Evolutionary conservation across 1,140 invertebrate species (phyloP).

Genomic region (Procambarus virginalis): DNA sequence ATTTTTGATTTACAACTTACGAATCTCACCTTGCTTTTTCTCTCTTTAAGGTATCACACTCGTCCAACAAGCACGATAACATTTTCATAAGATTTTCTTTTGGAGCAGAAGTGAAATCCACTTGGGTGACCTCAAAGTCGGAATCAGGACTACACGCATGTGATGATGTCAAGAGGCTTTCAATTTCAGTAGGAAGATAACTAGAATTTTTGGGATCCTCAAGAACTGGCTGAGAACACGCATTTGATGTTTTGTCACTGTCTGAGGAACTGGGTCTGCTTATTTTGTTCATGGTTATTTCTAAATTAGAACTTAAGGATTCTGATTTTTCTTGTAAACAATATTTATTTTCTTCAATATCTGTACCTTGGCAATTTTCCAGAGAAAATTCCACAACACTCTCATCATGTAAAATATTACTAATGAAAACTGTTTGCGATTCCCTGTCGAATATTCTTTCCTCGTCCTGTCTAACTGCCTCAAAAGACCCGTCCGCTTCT

Average conservation of each 20-base stretch:
- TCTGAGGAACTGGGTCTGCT: background rate
- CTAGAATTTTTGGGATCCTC: slow-evolving; percentile 14
- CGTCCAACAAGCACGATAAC: slow-evolving; percentile 41
- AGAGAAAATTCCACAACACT: slow-evolving; percentile 48
- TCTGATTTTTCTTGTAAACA: background rate
- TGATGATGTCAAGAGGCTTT: slow-evolving; percentile 11
- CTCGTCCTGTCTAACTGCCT: background rate
- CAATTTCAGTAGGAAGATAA: slow-evolving; percentile 30
- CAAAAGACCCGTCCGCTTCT: background rate
- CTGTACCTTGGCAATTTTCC: background rate
- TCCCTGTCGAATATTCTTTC: background rate
- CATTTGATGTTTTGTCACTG: background rate
- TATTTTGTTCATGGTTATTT: background rate
- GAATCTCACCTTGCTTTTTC: slow-evolving; percentile 48
- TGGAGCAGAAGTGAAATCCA: slow-evolving; percentile 45
- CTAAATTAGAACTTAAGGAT: background rate
- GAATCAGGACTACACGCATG: slow-evolving; percentile 14
- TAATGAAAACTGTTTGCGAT: background rate
- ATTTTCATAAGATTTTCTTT: slow-evolving; percentile 61
- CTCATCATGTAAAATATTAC: slow-evolving; percentile 18
- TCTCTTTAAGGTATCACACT: slow-evolving; percentile 47
- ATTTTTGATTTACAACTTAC: too few species aligned
- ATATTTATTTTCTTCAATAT: background rate
- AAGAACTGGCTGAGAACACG: background rate
- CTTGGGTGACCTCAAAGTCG: slow-evolving; percentile 30